phyloP scores from a whole-genome alignment of 2,888 invertebrate species.

The Amphipoea lucens region DNA sequence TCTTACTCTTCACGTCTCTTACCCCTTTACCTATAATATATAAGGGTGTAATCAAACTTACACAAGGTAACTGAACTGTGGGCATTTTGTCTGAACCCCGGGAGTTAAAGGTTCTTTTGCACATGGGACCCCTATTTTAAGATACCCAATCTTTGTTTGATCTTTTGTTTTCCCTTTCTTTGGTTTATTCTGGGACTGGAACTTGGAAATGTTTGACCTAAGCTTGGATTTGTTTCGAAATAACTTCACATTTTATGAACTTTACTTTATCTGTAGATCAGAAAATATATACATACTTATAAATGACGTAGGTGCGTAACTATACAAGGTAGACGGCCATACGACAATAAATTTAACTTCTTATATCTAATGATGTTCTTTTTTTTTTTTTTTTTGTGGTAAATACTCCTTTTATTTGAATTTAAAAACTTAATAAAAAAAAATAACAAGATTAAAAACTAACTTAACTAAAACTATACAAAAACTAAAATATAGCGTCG shows the following conservation, averaged over 20 bases:
- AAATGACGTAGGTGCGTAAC: background rate
- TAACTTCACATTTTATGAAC: background rate
- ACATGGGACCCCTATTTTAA: constrained; percentile 45
- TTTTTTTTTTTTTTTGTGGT: too few species aligned
- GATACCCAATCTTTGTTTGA: constrained; percentile 35
- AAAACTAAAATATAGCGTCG: too few species aligned
- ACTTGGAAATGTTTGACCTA: background rate
- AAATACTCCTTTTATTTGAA: too few species aligned
- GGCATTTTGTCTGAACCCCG: background rate
- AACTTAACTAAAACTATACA: too few species aligned
- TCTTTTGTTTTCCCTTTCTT: constrained; percentile 32
- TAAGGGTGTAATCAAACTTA: constrained; percentile 30
- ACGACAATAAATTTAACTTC: background rate
- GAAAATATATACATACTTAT: background rate
- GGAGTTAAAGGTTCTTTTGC: constrained; percentile 21
- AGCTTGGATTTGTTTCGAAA: background rate
- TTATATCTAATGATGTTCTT: background rate
- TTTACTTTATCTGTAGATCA: background rate
- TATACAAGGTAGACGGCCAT: background rate
- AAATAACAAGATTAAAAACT: too few species aligned
- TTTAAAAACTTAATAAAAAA: too few species aligned
- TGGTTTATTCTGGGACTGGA: constrained; percentile 14
- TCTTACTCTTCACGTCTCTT: constrained; percentile 1
- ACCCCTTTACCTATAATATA: background rate
- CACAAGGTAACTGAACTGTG: constrained; percentile 32